phyloP scores from a whole-genome alignment of 2,797 vertebrate genomes.

The Typhlichthys subterraneus region DNA sequence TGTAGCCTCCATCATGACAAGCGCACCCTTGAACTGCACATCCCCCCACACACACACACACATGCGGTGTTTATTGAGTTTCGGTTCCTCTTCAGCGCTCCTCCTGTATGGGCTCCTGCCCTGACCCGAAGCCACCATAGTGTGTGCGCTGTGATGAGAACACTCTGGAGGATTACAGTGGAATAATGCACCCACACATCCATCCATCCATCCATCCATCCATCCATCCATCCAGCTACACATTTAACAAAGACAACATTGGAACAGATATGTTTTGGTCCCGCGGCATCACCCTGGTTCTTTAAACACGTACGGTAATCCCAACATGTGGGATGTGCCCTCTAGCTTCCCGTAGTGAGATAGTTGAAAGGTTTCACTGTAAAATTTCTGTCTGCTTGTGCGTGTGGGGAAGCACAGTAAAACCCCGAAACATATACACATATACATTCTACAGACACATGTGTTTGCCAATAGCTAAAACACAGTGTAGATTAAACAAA shows the following conservation, averaged over 20 bases:
- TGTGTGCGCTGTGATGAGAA: slow-evolving; percentile 48
- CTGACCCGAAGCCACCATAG: slow-evolving; percentile 54
- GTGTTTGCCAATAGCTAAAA: too few species aligned
- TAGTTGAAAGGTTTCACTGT: too few species aligned
- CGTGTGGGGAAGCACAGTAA: too few species aligned
- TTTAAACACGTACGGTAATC: too few species aligned
- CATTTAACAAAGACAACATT: too few species aligned
- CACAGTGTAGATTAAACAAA: not conserved
- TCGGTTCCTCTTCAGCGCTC: slow-evolving; percentile 73
- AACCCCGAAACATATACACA: too few species aligned
- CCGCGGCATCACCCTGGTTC: too few species aligned
- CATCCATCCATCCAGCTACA: not conserved
- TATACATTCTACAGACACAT: too few species aligned
- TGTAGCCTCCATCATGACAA: slow-evolving; percentile 76
- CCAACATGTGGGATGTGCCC: too few species aligned
- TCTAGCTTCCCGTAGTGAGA: too few species aligned
- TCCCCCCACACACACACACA: not conserved
- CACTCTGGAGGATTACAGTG: slow-evolving; percentile 22
- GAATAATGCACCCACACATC: slow-evolving; percentile 30
- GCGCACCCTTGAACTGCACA: slow-evolving; percentile 68
- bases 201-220: slow-evolving; percentile 22
- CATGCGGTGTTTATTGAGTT: slow-evolving; percentile 73
- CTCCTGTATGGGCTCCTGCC: slow-evolving; percentile 60
- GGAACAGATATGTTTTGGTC: too few species aligned
- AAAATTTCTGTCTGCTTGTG: too few species aligned